Conservation (phyloP, 2,797 vertebrate genomes). For the Tapera naevia region DNA sequence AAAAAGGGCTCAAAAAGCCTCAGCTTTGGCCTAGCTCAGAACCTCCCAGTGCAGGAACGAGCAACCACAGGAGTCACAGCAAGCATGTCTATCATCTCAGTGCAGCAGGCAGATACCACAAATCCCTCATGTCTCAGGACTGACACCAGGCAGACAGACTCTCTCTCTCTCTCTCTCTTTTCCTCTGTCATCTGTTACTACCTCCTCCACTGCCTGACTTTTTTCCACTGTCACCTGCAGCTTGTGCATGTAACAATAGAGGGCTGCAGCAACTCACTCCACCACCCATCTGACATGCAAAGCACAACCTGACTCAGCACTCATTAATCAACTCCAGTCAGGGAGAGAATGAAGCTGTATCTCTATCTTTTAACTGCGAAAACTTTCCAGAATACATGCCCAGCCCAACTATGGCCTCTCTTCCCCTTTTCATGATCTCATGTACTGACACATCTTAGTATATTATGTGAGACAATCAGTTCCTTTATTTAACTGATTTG, state of each 20-base stretch:
- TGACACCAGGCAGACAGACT: neutral
- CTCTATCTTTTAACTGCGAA: neutral
- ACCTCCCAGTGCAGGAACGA: neutral
- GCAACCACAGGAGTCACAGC: neutral
- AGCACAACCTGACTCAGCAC: neutral
- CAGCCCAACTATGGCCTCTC: neutral
- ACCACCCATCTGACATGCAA: rapidly evolving
- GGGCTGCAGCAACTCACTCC: neutral
- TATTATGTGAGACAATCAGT: neutral
- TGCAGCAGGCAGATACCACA: neutral
- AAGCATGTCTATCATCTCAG: neutral
- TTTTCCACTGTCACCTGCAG: neutral
- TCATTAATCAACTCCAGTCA: no score
- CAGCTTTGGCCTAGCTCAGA: neutral
- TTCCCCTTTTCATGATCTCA: neutral
- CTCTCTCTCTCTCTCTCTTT: no score
- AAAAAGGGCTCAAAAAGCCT: neutral
- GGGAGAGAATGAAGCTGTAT: neutral
- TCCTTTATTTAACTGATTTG: neutral
- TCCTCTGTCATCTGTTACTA: no score
- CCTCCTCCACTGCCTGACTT: neutral
- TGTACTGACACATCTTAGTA: neutral
- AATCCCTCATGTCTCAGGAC: neutral
- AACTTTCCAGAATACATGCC: neutral
- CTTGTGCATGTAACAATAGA: neutral